Evolutionary conservation across 2,888 invertebrate species (phyloP).

Genomic region (Eristalis arbustorum): DNA sequence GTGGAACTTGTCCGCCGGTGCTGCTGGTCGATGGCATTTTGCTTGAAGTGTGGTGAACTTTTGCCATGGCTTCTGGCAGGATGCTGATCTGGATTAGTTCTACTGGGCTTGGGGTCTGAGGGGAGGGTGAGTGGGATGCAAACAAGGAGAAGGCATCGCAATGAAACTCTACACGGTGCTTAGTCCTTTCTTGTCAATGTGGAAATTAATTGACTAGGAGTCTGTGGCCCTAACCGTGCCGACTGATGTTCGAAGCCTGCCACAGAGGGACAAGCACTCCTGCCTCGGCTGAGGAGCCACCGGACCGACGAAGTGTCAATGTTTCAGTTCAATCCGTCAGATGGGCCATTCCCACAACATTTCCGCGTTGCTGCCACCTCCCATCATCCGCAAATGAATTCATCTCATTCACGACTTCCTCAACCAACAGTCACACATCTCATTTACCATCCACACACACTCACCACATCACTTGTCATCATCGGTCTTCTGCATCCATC

Average conservation of each 20-base stretch:
- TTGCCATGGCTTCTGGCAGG: not conserved
- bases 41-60: not conserved
- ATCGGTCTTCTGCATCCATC: constrained; percentile 1
- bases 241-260: not conserved
- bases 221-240: not conserved
- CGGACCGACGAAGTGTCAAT: too few species aligned
- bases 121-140: too few species aligned
- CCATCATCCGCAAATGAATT: constrained; percentile 18
- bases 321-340: too few species aligned
- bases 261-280: too few species aligned
- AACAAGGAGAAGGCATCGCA: not conserved
- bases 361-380: not conserved
- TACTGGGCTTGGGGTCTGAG: not conserved
- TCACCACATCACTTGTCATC: constrained; percentile 45
- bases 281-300: too few species aligned
- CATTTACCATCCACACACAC: constrained; percentile 32
- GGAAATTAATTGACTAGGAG: not conserved
- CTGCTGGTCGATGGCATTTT: not conserved
- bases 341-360: too few species aligned
- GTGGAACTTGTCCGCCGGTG: not conserved
- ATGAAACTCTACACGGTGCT: not conserved
- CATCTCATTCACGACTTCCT: constrained; percentile 30
- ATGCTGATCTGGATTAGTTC: not conserved
- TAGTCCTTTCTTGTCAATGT: not conserved
- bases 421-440: constrained; percentile 39